Conservation (phyloP, 2,113 vertebrate species). For the Kobus ellipsiprymnus region DNA sequence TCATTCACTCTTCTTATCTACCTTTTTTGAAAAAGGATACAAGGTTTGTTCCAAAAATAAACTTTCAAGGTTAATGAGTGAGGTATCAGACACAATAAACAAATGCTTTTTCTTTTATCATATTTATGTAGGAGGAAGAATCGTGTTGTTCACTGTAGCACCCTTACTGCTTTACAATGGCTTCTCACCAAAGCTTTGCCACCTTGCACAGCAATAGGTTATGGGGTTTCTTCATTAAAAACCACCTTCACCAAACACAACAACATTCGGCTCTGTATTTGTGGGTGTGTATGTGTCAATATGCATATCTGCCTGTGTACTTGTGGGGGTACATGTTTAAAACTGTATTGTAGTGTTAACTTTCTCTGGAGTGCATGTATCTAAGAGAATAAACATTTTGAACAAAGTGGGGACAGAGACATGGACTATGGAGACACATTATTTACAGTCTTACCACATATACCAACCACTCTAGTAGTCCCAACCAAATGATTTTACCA, state of each 20-base stretch:
- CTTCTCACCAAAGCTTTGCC: background rate
- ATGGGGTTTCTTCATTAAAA: slow-evolving; percentile 10
- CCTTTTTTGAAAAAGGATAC: background rate
- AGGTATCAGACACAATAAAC: background rate
- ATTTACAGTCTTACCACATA: slow-evolving; percentile 4
- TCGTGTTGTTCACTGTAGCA: background rate
- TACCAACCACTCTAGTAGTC: background rate
- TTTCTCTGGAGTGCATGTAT: background rate
- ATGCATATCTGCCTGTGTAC: background rate
- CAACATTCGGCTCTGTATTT: background rate
- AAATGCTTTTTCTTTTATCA: background rate
- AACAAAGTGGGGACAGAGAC: background rate
- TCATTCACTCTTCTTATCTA: background rate
- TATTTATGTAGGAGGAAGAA: background rate
- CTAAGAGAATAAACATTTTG: slow-evolving; percentile 15
- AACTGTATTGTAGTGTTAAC: slow-evolving; percentile 1
- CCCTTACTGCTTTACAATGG: background rate
- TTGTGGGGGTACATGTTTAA: background rate
- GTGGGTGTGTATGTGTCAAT: background rate
- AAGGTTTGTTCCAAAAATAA: background rate
- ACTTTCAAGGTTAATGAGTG: background rate
- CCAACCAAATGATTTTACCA: slow-evolving; percentile 24
- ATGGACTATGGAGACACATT: background rate
- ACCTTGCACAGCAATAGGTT: background rate
- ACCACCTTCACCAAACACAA: background rate